Evolutionary conservation across 2,797 vertebrate genomes (phyloP), one percentile per base, ranked within the genome.

Genomic region (Sebastes minor): DNA sequence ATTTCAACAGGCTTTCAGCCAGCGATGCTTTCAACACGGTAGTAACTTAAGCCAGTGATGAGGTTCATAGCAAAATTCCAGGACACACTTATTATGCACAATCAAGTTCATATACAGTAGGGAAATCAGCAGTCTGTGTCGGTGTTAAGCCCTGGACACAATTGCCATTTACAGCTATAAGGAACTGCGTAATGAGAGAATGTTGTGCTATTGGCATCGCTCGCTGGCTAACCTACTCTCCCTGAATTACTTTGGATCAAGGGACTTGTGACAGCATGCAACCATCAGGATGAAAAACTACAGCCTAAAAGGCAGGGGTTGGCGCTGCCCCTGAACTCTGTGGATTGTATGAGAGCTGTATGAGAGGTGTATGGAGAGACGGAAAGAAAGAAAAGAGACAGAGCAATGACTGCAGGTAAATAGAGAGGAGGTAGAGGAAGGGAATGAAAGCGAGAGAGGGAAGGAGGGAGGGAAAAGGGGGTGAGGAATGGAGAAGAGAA

Each of bases 401-500:
- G 78, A 77, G 67, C 73, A 80, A 81, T 69, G 75, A 86, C 71
- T 83, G 78, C 81, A 86, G 85, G 89, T 79, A 80, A 85, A 87
- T 52, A 76, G 33, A 81, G 64, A 83, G 66, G 64, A 82, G 61
- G 71, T 49, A 60, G 38, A 82, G 28, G 67, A 69, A 69, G 61
- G 71, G 64, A 89, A 84, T 79, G 80, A 78, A 85, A 82, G 81
- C 8, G 30, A 70, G 49, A 52, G 49, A 52, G 49, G 42, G 71
- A 66, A 62, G 0, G 71, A 65, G 76, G 67, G 57, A 55, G 74
- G 77, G 38, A 59, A 71, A 74, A 69, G 56, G 78, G 49, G 42
- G 71, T 74, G 81, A 85, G 71, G 85, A 74, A 87, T 75, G 77
- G 91, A 90, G 90, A 91, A 91, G 88, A 96, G 93, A 96, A 96